Base-by-base conservation (phyloP, 2,888 invertebrate genomes). In the Leptopilina drosophilae region DNA sequence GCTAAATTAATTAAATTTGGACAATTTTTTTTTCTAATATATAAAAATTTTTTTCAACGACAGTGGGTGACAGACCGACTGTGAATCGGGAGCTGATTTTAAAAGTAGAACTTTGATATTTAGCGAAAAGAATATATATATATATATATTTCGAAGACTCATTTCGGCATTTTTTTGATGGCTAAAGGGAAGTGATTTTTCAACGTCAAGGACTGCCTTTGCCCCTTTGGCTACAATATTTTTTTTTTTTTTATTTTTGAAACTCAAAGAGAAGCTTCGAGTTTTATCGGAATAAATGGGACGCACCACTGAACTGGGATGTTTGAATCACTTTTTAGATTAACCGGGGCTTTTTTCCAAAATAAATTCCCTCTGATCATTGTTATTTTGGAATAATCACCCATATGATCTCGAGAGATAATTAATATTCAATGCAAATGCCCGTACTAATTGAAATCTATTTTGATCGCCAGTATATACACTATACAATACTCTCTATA, bases 201-300 rank as follows among this genome's bases (percentile, higher is more conserved):
- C 56, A 73, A 73, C 73, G n/a, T 73, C 73, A 73, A 73, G 53
- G 56, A 33, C 33, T 56, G 33, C 56, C 20, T 73, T 73, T 73
- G 56, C 33, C 73, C 73, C 73, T 73, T 73, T 73, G 56, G 53
- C 73, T 73, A 73, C 56, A 73, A 73, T 73, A 73, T 73, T 73
- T 49, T 49, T 49, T 49, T 49, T 49, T 46, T 46, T 46, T 46
- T 33, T 33, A 33, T 46, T 46, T 46, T 73, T 53, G 56, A 33
- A 33, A 73, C 73, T 53, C 73, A 73, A 73, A 73, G 73, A 53
- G 73, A 73, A 33, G 33, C 73, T n/a, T 33, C 73, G 73, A 73
- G 56, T 73, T 73, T 73, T 40, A 73, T 73, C 73, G 73, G 73
- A 73, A 73, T 56, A 56, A 73, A 73, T 73, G 73, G 33, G 20